Evolutionary conservation across 2,888 invertebrate species (phyloP), one percentile per base, ranked within the genome.

Genomic region (Trachelus tabidus): DNA sequence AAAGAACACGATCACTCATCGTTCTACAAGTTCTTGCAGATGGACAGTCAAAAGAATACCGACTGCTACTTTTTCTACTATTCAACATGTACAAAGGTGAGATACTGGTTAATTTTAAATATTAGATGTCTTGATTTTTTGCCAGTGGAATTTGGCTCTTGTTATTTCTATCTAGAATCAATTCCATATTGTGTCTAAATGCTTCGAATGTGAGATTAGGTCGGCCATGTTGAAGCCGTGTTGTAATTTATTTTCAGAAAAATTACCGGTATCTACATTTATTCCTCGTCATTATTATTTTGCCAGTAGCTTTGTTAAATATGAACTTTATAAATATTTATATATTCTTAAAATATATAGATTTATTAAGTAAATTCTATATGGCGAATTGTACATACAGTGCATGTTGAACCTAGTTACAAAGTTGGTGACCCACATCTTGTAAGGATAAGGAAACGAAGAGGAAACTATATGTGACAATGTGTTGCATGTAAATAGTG

Each of bases 11-110:
- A 91, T 85, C 91, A 90, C 82, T 90, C 91, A 80, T 89, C 90
- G 82, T 90, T 88, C 85, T 90, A 87, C 82, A 86, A 87, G 83
- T 90, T 90, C 84, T 87, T 91, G 86, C 89, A 90, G 88, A 94
- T 95, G 94, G 95, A 95, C 92, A 94, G 94, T 86, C 94, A 94
- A 88, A 95, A 95, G 93, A 95, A 95, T 91, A 95, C 96, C 92
- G 97, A 97, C 92, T 97, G 97, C 92, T 97, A 97, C 92, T 97
- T 97, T 93, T 97, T 95, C 92, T 97, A 96, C 91, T 97, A 97
- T 91, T 97, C 97, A 78, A 96, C 95, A 82, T 97, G 97, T 91
- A 94, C 94, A 83, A 97, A 97, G 95, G 97, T 97, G 92, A 92
- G 92, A 87, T 80, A 80, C 40, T 15, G 40, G 12, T 40, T 40